Base-by-base conservation (phyloP, 2,797 vertebrate species). In the Tachyglossus aculeatus region DNA sequence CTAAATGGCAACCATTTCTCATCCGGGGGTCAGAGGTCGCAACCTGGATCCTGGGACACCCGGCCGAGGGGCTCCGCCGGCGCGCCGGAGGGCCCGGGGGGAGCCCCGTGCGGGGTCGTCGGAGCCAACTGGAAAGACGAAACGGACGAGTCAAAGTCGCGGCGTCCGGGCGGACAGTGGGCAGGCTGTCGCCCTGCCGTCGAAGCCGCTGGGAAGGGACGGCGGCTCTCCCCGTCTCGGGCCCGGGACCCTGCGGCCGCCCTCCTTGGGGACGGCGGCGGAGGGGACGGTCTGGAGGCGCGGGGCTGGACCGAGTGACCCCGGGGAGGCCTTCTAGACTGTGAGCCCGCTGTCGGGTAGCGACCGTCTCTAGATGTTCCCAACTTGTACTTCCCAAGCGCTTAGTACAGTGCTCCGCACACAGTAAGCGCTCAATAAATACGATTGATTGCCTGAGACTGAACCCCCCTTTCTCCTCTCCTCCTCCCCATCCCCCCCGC, bases 1-100 rank as follows among this genome's bases (percentile, higher is more conserved):
- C 91, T 93, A 93, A 96, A 95, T 91, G 89, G 95, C 95, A 95
- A 96, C 95, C 95, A 94, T 96, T 96, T 97, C 96, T 94, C 94
- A 95, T 94, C 91, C 86, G 88, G 78, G 88, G 95, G 95, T 96
- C 95, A 92, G 65, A 93, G 96, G 96, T 96, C 95, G 19, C 91
- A 95, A 96, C 95, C 95, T 92, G 91, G 91, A 92, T 94, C 94
- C 90, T 76, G 85, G 80, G 84, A 88, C 74, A 72, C 72, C 64
- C 66, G 41, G 40, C 58, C 2, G 19, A 22, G 50, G 31, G 18
- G 65, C 45, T 55, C 55, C 39, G 48, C 24, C 65, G 40, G 36
- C 3, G 32, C 38, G 52, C 47, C 29, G 58, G 56, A 3, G 29
- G 4, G 31, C 14, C 0, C 39, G 47, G 25, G 25, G 16, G 29